Percentiles rank a stretch among this genome's conserved stretches.
phyloP scores from a whole-genome alignment of 2,888 invertebrate species.

The Chrysolina americana region DNA sequence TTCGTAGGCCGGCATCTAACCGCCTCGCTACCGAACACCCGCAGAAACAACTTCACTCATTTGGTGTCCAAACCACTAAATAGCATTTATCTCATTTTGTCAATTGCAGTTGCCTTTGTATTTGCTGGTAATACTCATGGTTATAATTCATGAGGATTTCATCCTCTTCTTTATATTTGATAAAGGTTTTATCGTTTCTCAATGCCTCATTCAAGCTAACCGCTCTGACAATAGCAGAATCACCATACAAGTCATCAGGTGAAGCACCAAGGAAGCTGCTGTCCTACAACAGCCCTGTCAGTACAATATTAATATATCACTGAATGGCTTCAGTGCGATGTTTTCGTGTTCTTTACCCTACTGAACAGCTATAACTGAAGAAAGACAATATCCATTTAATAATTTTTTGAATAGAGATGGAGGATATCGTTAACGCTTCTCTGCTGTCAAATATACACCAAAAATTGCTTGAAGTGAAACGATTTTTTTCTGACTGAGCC shows the following conservation, averaged over 20 bases:
- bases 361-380: conserved; percentile 2
- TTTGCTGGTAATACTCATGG: too few species aligned
- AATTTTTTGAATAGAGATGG: not conserved
- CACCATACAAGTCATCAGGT: not conserved
- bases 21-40: too few species aligned
- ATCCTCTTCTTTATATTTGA: not conserved
- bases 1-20: too few species aligned
- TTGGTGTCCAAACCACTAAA: not conserved
- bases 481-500: not conserved
- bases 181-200: not conserved
- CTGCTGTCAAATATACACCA: not conserved
- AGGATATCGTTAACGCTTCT: not conserved
- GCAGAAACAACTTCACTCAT: not conserved
- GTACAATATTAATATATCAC: not conserved
- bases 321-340: not conserved
- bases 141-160: not conserved
- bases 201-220: not conserved
- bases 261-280: not conserved
- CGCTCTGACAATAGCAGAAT: not conserved
- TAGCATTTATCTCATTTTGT: too few species aligned
- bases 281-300: not conserved
- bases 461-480: not conserved
- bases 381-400: not conserved
- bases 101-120: too few species aligned
- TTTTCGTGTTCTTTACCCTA: conserved; percentile 16